These are phyloP conservation scores for Drosophila melanica DNA, from an alignment of 1,140 invertebrate genomes.

Conservation along the genomic window DNA sequence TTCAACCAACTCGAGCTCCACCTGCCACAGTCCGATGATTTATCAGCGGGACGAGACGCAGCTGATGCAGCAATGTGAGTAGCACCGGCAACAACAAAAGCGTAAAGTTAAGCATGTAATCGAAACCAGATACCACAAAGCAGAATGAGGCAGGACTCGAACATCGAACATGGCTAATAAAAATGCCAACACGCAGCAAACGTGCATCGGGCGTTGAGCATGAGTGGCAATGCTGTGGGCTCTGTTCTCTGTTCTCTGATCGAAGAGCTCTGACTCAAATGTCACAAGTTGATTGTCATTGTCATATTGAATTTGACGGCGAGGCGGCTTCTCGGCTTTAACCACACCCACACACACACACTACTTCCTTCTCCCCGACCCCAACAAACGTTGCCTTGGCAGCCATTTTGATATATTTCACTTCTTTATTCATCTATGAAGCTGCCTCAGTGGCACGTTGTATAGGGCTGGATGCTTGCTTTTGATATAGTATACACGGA, in stretches of 20 bases:
- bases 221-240: background rate
- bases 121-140: constrained; percentile 7
- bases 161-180: constrained; percentile 54
- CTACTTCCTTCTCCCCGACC: constrained; percentile 17
- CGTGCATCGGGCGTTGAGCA: too few relatives aligned
- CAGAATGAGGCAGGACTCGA: too few relatives aligned
- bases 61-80: constrained; percentile 79
- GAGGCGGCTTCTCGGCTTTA: constrained; percentile 61
- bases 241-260: constrained; percentile 3
- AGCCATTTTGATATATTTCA: constrained; percentile 17
- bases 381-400: constrained; percentile 41
- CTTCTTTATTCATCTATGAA: background rate
- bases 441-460: constrained; percentile 8
- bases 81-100: constrained; percentile 29
- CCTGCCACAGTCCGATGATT: constrained; percentile 83
- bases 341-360: constrained; percentile 15
- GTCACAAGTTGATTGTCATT: constrained; percentile 81
- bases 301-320: constrained; percentile 78
- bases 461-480: constrained; percentile 21
- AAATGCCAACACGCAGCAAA: constrained; percentile 57
- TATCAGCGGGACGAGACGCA: constrained; percentile 82
- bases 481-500: constrained; percentile 46
- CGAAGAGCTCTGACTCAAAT: constrained; percentile 48
- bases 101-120: constrained; percentile 36
- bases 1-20: constrained; percentile 82